phyloP scores from a whole-genome alignment of 2,888 invertebrate species.

The Physocephala rufipes region DNA sequence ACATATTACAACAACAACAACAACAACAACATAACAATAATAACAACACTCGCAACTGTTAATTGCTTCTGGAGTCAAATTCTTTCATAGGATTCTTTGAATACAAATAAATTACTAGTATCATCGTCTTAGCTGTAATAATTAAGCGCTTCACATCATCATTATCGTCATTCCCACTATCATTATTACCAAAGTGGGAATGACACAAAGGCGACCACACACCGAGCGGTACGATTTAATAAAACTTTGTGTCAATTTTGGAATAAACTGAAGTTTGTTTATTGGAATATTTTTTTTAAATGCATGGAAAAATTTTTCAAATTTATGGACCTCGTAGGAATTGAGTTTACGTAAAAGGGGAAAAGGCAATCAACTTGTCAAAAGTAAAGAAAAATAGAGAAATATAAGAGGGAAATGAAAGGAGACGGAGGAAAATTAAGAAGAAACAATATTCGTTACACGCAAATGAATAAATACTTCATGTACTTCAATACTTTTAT shows the following conservation, averaged over 20 bases:
- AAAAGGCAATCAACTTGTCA: not conserved
- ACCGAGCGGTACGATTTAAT: constrained; percentile 9
- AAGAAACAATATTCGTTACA: no score
- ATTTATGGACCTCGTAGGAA: not conserved
- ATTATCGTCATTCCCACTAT: not conserved
- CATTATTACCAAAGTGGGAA: not conserved
- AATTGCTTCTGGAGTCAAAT: no score
- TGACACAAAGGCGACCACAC: constrained; percentile 16
- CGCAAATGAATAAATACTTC: no score
- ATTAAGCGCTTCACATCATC: no score
- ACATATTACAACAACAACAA: no score
- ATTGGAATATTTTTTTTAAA: not conserved
- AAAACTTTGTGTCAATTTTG: no score
- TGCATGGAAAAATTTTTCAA: not conserved
- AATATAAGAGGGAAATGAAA: not conserved
- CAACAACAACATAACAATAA: no score
- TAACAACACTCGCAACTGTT: no score
- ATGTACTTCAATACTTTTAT: no score
- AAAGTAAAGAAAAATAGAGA: not conserved
- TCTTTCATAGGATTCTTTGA: no score
- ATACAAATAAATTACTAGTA: no score
- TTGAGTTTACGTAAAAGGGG: not conserved
- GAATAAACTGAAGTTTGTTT: not conserved
- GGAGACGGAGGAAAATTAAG: not conserved
- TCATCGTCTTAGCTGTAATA: no score